Evolutionary conservation across 2,113 vertebrate species (phyloP), one percentile per base, ranked within the genome.

Genomic region (Aleadryas rufinucha): DNA sequence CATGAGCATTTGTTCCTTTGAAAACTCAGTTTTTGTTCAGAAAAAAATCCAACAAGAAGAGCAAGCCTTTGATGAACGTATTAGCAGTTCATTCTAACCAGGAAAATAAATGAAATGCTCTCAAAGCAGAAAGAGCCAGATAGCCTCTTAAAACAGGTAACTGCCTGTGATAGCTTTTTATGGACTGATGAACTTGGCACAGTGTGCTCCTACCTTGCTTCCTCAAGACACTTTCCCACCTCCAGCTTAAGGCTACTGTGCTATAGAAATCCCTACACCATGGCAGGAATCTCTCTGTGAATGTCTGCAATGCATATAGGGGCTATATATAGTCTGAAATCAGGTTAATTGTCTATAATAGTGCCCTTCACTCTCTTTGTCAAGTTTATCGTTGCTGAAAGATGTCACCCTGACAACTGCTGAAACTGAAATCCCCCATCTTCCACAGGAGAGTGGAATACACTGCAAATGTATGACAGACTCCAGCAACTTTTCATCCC

Each of bases 331-430:
- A 90, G 39, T 13, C 64, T 52, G 47, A 87, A 90, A 84, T 78
- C 64, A 93, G 91, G 93, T 90, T 95, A 87, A 96, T 89, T 93
- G 60, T 70, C 60, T 75, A 4, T 41, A 84, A 63, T 28, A 84
- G 52, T 53, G 50, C 44, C 60, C 61, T 87, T 95, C 66, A 27
- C 63, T 82, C 60, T 64, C 80, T 80, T 85, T 89, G 42, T 69
- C 3, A 9, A 76, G 44, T 71, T 87, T 78, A 72, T 64, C 5
- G 2, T 59, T 84, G 47, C 56, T 87, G 72, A 95, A 96, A 87
- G 91, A 41, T 56, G 37, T 87, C 80, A 71, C 28, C 57, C n/a
- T 87, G 80, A 76, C 61, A 91, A 59, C 37, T 66, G 44, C 63
- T 56, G 69, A 56, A 44, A 30, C 64, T 52, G 52, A 92, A 89